A percentile compares a stretch with the other conserved stretches of the same genome.
Evolutionary conservation across 1,140 invertebrate genomes (phyloP).

Genomic region (Lepidurus apus): DNA sequence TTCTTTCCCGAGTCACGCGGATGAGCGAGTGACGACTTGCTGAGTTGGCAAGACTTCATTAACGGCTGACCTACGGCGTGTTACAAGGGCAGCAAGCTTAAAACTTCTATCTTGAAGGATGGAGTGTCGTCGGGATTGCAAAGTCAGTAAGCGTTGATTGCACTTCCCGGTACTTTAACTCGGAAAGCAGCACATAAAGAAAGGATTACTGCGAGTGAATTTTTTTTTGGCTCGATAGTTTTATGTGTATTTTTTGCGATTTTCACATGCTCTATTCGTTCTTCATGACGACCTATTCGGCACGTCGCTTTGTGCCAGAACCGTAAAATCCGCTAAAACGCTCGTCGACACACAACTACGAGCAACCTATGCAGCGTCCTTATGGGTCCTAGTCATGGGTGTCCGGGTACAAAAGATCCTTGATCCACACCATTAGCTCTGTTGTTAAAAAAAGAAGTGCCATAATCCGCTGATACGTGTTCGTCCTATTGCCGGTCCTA

Average conservation of each 20-base stretch:
- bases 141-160: constrained; percentile 2
- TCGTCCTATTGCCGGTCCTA: neutral
- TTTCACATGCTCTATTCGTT: no score
- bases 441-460: neutral
- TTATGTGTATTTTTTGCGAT: neutral
- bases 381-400: neutral
- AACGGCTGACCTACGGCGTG: constrained; percentile 1
- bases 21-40: neutral
- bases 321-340: no score
- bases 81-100: neutral
- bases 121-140: neutral
- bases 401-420: neutral
- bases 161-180: neutral
- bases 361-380: neutral
- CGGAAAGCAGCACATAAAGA: neutral
- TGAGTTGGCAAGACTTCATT: constrained; percentile 15
- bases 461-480: neutral
- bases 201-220: neutral
- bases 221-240: neutral
- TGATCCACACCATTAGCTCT: neutral
- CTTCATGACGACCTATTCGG: no score
- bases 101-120: neutral
- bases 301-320: no score
- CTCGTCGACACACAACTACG: neutral
- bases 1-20: neutral